Percentiles rank a stretch among this genome's conserved stretches.
phyloP scores from a whole-genome alignment of 2,888 invertebrate genomes.

The Ypsolopha sequella region DNA sequence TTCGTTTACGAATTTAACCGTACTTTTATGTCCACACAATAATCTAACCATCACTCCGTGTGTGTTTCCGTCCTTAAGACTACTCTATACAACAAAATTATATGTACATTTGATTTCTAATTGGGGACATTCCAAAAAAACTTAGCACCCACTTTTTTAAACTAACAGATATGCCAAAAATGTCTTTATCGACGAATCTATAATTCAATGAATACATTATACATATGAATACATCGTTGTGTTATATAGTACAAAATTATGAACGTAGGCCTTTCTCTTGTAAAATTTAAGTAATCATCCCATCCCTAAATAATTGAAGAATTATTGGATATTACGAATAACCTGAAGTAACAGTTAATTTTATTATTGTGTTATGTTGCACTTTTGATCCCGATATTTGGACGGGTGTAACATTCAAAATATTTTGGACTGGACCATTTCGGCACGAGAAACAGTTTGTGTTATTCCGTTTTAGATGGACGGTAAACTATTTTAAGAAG shows the following conservation, averaged over 20 bases:
- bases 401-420: too few relatives aligned
- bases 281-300: not conserved
- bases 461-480: too few relatives aligned
- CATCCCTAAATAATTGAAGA: not conserved
- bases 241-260: too few relatives aligned
- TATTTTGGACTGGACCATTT: too few relatives aligned
- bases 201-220: too few relatives aligned
- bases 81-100: slow-evolving; percentile 36
- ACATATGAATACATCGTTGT: too few relatives aligned
- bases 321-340: too few relatives aligned
- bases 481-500: too few relatives aligned
- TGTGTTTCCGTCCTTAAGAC: slow-evolving; percentile 18
- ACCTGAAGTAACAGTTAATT: too few relatives aligned
- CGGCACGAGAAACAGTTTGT: too few relatives aligned
- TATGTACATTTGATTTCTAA: slow-evolving; percentile 35
- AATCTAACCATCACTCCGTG: slow-evolving; percentile 10
- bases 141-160: slow-evolving; percentile 50
- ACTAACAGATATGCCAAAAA: slow-evolving; percentile 40
- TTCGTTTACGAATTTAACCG: slow-evolving; percentile 39
- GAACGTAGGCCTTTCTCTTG: not conserved
- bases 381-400: too few relatives aligned
- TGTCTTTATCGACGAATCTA: slow-evolving; percentile 1
- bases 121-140: slow-evolving; percentile 23
- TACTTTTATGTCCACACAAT: slow-evolving; percentile 7
- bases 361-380: too few relatives aligned